A percentile compares a stretch with the other conserved stretches of the same genome.
Evolutionary conservation across 2,113 vertebrate genomes (phyloP).

Genomic region (Rhegmatorhina hoffmannsi): DNA sequence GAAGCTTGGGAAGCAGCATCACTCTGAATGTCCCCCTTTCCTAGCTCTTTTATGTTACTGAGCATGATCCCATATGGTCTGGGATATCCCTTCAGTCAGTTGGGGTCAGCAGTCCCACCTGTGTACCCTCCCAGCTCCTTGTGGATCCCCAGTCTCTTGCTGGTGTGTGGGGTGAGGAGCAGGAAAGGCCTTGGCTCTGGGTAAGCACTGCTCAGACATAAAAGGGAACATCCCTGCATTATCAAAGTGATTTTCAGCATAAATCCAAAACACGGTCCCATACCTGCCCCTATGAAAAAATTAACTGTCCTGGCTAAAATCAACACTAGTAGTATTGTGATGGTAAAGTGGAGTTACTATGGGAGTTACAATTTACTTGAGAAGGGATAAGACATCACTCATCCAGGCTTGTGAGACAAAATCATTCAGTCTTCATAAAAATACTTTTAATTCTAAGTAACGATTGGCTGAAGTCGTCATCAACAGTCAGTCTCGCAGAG

Average conservation of each 20-base stretch:
- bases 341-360: background rate
- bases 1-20: rapidly evolving
- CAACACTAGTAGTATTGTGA: background rate
- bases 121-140: background rate
- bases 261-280: background rate
- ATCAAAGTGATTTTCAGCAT: background rate
- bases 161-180: background rate
- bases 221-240: background rate
- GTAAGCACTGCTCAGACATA: rapidly evolving
- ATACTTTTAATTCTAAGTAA: background rate
- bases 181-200: background rate
- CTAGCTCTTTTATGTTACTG: background rate
- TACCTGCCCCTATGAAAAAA: background rate
- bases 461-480: background rate
- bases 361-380: background rate
- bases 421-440: background rate
- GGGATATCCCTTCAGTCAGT: background rate
- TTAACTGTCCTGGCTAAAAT: background rate
- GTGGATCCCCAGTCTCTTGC: background rate
- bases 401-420: background rate
- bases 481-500: background rate
- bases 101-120: background rate
- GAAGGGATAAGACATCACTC: background rate
- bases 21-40: rapidly evolving
- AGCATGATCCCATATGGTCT: rapidly evolving